Base-by-base conservation (phyloP, 1,140 invertebrate genomes). In the Lysiphlebus fabarum region DNA sequence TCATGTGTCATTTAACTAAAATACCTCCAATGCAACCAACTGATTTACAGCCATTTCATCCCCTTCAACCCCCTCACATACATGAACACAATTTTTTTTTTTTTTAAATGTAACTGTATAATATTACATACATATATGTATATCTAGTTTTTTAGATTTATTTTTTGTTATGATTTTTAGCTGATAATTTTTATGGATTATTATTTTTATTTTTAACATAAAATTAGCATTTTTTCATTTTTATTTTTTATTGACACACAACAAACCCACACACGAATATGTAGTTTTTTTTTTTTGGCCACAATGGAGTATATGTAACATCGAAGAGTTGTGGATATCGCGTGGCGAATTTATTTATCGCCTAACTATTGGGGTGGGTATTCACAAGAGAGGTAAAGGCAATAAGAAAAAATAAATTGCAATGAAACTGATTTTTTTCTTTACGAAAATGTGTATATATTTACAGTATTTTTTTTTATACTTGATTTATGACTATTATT, bases 1-100 rank as follows among this genome's bases (percentile, higher is more conserved):
- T 72, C 74, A 65, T 74, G 73, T 77, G 70, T 76, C 75, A 75
- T 77, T 78, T 78, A 76, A 74, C 72, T 67, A 73, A 73, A 78
- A 78, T 77, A 74, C 74, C 74, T 72, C 70, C 70, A 70, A 76
- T 77, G 70, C 72, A 69, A 53, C 64, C 67, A 71, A 74, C 68
- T 78, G 76, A 78, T 78, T 78, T 78, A 78, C 73, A 71, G 61
- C 67, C 68, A 65, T 50, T n/a, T 12, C 42, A 56, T 26, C 54
- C 44, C 34, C 5, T 11, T 26, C 48, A 10, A 34, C 58, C 11
- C 48, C 43, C 36, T 49, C 43, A n/a, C n/a, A 17, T 37, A 43
- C 37, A 53, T 51, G 17, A 17, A 17, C 17, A 26, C 17, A n/a
- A n/a, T n/a, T n/a, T 26, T 26, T 26, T 2, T 4, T 26, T 26